Evolutionary conservation across 2,888 invertebrate genomes (phyloP).

Genomic region (Spodoptera exigua): DNA sequence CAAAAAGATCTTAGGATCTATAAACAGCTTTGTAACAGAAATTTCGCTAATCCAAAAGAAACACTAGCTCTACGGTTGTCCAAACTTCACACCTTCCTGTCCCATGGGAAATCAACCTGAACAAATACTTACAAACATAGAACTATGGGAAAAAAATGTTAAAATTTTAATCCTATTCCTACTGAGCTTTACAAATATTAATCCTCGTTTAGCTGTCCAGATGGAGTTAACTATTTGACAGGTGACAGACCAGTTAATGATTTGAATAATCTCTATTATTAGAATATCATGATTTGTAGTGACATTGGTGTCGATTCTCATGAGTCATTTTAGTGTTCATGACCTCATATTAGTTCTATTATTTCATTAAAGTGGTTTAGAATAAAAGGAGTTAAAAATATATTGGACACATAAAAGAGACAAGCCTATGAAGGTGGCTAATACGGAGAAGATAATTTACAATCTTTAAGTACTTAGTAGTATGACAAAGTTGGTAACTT

Average conservation of each 20-base stretch:
- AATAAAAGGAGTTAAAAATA: too few species aligned
- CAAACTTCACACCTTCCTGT: slow-evolving; percentile 62
- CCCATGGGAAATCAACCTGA: slow-evolving; percentile 72
- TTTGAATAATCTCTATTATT: slow-evolving; percentile 45
- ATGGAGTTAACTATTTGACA: slow-evolving; percentile 50
- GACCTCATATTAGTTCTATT: too few species aligned
- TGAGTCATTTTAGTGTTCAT: neutral
- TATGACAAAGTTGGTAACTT: too few species aligned
- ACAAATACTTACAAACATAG: slow-evolving; percentile 57
- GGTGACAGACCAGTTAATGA: slow-evolving; percentile 48
- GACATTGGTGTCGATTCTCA: slow-evolving; percentile 8
- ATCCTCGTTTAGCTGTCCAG: slow-evolving; percentile 47
- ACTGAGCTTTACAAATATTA: slow-evolving; percentile 70
- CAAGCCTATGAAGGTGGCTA: too few species aligned
- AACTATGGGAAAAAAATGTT: slow-evolving; percentile 61
- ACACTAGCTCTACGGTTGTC: slow-evolving; percentile 25
- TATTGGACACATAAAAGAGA: too few species aligned
- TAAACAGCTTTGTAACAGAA: slow-evolving; percentile 20
- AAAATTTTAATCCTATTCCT: slow-evolving; percentile 66
- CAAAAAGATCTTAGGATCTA: slow-evolving; percentile 14
- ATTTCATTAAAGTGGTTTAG: too few species aligned
- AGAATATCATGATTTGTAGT: slow-evolving; percentile 17
- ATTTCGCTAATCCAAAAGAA: slow-evolving; percentile 55
- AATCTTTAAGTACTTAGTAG: too few species aligned
- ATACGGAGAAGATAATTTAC: too few species aligned